Base-by-base conservation (phyloP, 2,113 vertebrate genomes). In the Paracanthobrama guichenoti region DNA sequence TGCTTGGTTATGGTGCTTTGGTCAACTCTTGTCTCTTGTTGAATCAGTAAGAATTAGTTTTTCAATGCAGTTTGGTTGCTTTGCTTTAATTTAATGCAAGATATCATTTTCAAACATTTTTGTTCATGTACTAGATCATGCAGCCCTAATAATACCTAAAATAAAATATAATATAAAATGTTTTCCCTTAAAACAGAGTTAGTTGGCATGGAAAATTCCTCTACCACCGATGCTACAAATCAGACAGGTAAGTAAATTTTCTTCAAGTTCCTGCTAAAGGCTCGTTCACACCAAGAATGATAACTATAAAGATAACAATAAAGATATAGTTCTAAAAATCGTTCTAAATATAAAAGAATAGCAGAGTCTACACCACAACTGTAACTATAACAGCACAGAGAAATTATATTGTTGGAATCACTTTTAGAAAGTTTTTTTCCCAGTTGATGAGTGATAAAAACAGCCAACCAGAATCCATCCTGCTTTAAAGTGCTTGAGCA, bases 231-330 rank as follows among this genome's bases (percentile, higher is more conserved):
- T 83, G 82, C 85, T 57, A 84, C 88, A 86, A 95, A 93, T 88
- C 91, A 90, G 88, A 93, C 93, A 92, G 92, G 94, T 93, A 90
- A 90, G 88, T 69, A 0, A 69, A 31, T 26, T 1, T 44, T 5
- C 18, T 55, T 44, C 3, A 26, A 16, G 57, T n/a, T 67, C 16
- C 9, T 28, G 3, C 3, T 20, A 75, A 28, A 50, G 48, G 48
- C 48, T 4, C 4, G 4, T 50, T 16, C 48, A 50, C 48, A 50
- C 48, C 14, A 50, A 50, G 4, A 50, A 50, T 16, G 48, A 6
- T 50, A 50, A 50, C 48, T 16, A 16, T 50, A 50, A 50, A 50
- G 48, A 50, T 16, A 50, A 50, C 14, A 1, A 16, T 50, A 50
- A 50, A 50, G 48, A 48, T 48, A 14, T 48, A 3, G 46, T 14